Percentiles rank a stretch among this genome's conserved stretches.
Evolutionary conservation across 2,113 vertebrate genomes (phyloP).

Genomic region (Microtus pennsylvanicus): DNA sequence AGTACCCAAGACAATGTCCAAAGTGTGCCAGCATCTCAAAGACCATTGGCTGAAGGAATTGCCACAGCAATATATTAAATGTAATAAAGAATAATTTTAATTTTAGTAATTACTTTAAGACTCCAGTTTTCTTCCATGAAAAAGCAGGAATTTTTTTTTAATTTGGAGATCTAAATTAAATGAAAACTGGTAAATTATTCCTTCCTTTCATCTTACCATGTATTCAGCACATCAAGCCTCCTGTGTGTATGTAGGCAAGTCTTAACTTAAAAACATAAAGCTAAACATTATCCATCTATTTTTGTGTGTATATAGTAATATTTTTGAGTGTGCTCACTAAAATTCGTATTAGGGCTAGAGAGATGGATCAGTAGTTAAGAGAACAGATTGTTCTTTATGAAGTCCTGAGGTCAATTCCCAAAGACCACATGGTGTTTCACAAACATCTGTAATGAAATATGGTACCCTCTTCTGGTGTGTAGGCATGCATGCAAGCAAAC

Average conservation of each 20-base stretch:
- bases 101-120: background rate
- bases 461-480: no score
- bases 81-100: constrained; percentile 1
- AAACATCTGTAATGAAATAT: no score
- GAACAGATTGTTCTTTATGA: no score
- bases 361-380: no score
- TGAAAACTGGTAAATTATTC: background rate
- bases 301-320: background rate
- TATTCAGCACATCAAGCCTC: background rate
- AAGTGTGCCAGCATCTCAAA: no score
- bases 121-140: background rate
- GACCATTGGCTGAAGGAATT: no score
- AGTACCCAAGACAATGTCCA: no score
- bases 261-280: constrained; percentile 27
- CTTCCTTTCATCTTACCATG: background rate
- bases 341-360: no score
- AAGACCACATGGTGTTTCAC: no score
- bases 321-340: no score
- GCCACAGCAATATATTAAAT: background rate
- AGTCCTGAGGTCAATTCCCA: no score
- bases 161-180: background rate
- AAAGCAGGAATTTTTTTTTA: background rate
- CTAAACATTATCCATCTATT: background rate
- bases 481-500: no score
- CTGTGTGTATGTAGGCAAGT: background rate